Percentiles rank a stretch among this genome's conserved stretches.
These are phyloP conservation scores for Diceros bicornis DNA, from an alignment of 2,797 vertebrate species.

Conservation along the genomic window DNA sequence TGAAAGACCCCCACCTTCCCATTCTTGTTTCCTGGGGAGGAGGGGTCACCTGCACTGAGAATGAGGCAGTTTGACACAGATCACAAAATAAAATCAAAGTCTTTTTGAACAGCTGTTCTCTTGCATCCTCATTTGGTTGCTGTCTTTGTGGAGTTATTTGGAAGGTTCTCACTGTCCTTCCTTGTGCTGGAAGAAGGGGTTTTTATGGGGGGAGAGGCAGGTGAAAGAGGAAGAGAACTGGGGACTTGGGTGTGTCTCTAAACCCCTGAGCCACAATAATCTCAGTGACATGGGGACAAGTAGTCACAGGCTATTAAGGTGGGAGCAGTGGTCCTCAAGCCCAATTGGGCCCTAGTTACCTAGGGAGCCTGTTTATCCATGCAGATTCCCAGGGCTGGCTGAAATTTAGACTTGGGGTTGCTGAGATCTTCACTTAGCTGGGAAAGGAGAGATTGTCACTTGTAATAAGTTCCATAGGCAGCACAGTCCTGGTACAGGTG, in stretches of 20 bases:
- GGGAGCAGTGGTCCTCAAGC: neutral
- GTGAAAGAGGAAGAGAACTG: neutral
- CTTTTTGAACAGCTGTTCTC: constrained; percentile 55
- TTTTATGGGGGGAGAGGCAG: too few species aligned
- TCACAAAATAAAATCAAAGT: constrained; percentile 79
- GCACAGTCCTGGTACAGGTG: neutral
- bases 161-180: neutral
- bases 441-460: neutral
- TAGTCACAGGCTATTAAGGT: neutral
- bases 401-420: neutral
- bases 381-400: neutral
- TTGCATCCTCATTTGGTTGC: constrained; percentile 18
- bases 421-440: neutral
- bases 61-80: constrained; percentile 75
- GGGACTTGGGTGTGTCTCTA: neutral
- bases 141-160: neutral
- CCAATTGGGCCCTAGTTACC: neutral
- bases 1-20: neutral
- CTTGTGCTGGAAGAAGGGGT: neutral
- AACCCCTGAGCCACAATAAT: neutral
- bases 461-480: neutral
- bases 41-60: constrained; percentile 73
- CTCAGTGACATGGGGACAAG: neutral
- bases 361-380: neutral
- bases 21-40: constrained; percentile 50